Evolutionary conservation across 2,888 invertebrate species (phyloP).

Genomic region (Siphlonurus alternatus): DNA sequence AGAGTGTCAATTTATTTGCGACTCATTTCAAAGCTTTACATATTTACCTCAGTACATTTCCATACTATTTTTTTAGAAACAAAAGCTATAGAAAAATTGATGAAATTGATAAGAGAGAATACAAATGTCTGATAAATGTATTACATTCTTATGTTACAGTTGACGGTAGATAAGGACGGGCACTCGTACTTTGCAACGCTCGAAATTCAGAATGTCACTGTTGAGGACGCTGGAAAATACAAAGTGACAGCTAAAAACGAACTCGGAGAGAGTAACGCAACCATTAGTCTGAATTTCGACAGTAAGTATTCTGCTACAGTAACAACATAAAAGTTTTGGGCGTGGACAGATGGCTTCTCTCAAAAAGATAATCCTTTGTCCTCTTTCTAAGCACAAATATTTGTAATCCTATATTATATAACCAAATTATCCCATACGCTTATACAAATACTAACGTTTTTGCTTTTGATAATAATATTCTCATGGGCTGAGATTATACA

Average conservation of each 20-base stretch:
- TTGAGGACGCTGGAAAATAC: constrained; percentile 95
- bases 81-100: too few species aligned
- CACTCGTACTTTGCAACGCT: constrained; percentile 86
- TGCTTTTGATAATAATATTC: neutral
- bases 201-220: constrained; percentile 85
- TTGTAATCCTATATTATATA: neutral
- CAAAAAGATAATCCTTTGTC: neutral
- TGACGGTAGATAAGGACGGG: constrained; percentile 77
- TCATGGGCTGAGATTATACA: neutral
- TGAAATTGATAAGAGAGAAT: too few species aligned
- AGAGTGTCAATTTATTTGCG: too few species aligned
- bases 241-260: constrained; percentile 95
- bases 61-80: too few species aligned
- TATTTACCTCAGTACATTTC: too few species aligned
- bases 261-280: constrained; percentile 92
- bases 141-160: constrained; percentile 32
- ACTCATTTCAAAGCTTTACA: too few species aligned
- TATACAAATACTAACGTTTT: neutral
- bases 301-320: constrained; percentile 50
- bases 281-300: constrained; percentile 94
- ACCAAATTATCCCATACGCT: neutral
- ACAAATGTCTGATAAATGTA: too few species aligned
- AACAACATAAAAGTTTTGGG: constrained; percentile 2
- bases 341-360: constrained; percentile 10
- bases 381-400: constrained; percentile 5